A percentile compares a stretch with the other conserved stretches of the same genome.
Evolutionary conservation across 2,113 vertebrate genomes (phyloP).

Genomic region (Cephalopterus ornatus): DNA sequence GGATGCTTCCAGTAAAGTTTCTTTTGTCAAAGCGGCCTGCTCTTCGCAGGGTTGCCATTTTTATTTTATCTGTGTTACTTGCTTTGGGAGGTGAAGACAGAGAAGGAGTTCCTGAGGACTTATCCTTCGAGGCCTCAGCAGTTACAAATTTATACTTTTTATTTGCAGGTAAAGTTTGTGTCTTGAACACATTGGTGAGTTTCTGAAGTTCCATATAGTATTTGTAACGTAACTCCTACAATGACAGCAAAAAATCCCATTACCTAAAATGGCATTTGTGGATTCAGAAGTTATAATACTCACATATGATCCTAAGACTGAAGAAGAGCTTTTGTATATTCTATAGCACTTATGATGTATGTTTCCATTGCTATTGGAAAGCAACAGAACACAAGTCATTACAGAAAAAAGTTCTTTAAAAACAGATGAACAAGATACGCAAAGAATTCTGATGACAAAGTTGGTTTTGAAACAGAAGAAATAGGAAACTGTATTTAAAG

Average conservation of each 20-base stretch:
- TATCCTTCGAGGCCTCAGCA: neutral
- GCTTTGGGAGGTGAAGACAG: neutral
- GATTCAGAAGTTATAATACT: neutral
- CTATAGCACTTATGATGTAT: neutral
- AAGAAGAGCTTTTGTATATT: neutral
- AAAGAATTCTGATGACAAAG: neutral
- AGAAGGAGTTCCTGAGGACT: neutral
- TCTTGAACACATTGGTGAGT: neutral
- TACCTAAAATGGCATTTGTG: neutral
- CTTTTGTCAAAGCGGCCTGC: neutral
- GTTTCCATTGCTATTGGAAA: neutral
- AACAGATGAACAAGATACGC: neutral
- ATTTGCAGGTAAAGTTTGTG: neutral
- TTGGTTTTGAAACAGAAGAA: neutral
- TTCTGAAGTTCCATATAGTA: constrained; percentile 42
- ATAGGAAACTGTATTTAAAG: neutral
- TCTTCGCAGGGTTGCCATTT: neutral
- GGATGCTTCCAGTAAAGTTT: neutral
- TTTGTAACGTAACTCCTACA: constrained; percentile 63
- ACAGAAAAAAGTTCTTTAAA: neutral
- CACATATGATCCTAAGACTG: neutral
- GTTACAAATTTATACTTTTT: neutral
- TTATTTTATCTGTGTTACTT: neutral
- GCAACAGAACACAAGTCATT: neutral
- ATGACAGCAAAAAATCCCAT: neutral